Evolutionary conservation across 2,888 invertebrate genomes (phyloP).

Genomic region (Coleophora deauratella): DNA sequence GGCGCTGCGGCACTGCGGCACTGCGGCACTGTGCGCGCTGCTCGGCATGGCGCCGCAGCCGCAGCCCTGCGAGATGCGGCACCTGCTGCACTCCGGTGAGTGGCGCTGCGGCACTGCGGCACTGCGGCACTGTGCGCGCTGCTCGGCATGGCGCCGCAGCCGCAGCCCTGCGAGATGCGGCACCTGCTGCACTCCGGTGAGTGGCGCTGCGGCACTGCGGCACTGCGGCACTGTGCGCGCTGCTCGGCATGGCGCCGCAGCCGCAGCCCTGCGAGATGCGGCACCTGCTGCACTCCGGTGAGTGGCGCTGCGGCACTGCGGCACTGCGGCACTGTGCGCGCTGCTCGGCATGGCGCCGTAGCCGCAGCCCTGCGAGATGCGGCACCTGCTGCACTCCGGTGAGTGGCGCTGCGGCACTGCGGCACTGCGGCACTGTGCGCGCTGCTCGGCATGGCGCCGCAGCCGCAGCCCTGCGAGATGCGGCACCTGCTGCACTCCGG

Average conservation of each 20-base stretch:
- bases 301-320: constrained; percentile 4
- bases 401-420: constrained; percentile 4
- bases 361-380: constrained; percentile 85
- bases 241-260: constrained; percentile 64
- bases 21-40: neutral
- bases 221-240: neutral
- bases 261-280: constrained; percentile 86
- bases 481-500: constrained; percentile 89
- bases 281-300: constrained; percentile 87
- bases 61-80: constrained; percentile 86
- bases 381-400: constrained; percentile 89
- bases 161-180: constrained; percentile 86
- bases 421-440: neutral
- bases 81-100: constrained; percentile 85
- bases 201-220: constrained; percentile 2
- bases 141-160: constrained; percentile 66
- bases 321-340: neutral
- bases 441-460: constrained; percentile 54
- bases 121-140: neutral
- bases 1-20: neutral
- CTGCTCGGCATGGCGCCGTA: constrained; percentile 64
- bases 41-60: constrained; percentile 73
- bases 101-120: neutral
- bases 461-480: constrained; percentile 86
- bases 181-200: constrained; percentile 87